Conservation (phyloP, 2,113 vertebrate species). For the Castor canadensis region DNA sequence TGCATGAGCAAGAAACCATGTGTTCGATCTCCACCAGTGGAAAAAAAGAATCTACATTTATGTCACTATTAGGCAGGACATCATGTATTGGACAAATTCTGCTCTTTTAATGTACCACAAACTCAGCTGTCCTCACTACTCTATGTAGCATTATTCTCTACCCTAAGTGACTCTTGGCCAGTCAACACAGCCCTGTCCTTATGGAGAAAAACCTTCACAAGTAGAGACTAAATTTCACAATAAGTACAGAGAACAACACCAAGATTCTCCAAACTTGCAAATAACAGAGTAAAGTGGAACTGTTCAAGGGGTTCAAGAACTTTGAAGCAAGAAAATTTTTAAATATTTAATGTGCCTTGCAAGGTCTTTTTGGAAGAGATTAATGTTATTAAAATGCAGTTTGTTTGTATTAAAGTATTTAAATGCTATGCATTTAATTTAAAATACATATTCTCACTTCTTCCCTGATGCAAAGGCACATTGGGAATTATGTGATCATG, state of each 20-base stretch:
- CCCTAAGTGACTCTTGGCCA: neutral
- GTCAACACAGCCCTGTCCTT: neutral
- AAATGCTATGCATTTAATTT: conserved; percentile 76
- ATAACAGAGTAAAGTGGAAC: conserved; percentile 29
- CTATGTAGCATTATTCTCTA: neutral
- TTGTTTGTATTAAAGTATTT: conserved; percentile 80
- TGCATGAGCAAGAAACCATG: neutral
- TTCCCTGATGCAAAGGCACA: conserved; percentile 62
- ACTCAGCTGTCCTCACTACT: neutral
- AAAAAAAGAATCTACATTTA: neutral
- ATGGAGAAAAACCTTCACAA: neutral
- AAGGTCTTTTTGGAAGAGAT: conserved; percentile 65
- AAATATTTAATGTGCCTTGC: conserved; percentile 72
- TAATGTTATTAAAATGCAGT: conserved; percentile 72
- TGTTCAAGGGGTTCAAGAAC: conserved; percentile 52
- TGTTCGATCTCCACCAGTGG: neutral
- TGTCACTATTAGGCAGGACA: neutral
- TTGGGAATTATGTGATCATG: conserved; percentile 73
- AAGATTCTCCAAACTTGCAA: conserved; percentile 45
- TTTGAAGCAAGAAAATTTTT: conserved; percentile 48
- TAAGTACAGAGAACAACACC: neutral
- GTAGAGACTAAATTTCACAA: conserved; percentile 12
- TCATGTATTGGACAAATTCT: neutral
- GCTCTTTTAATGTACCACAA: neutral
- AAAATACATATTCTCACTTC: conserved; percentile 74